These are phyloP conservation scores for Mesorhabditis belari DNA, from an alignment of 2,888 invertebrate genomes.

Conservation along the genomic window DNA sequence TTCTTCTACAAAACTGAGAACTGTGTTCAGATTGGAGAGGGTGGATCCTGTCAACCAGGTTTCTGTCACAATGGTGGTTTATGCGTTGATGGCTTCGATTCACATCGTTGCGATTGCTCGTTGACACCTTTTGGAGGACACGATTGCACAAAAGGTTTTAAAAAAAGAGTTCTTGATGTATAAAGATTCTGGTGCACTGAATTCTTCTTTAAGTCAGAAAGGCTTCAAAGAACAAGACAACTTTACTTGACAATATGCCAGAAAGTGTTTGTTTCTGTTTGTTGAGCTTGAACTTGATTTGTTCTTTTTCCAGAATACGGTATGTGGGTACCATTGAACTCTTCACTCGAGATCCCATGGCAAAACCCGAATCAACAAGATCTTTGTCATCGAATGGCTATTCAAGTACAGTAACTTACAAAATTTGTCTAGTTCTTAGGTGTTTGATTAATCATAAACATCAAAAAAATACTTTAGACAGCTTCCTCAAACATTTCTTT, in stretches of 20 bases:
- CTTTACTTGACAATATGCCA: not conserved
- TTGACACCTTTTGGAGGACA: slow-evolving; percentile 46
- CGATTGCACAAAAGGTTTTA: slow-evolving; percentile 47
- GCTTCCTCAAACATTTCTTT: slow-evolving; percentile 29
- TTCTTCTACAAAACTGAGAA: too few species aligned
- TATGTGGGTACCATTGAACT: slow-evolving; percentile 46
- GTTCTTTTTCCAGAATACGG: slow-evolving; percentile 36
- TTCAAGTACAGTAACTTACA: too few species aligned
- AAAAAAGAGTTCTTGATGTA: too few species aligned
- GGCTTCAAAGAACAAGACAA: too few species aligned
- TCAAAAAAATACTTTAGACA: too few species aligned
- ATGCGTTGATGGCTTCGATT: slow-evolving; percentile 48
- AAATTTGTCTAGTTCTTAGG: too few species aligned
- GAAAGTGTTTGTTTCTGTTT: too few species aligned
- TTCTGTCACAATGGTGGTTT: slow-evolving; percentile 40
- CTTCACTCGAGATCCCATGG: slow-evolving; percentile 47
- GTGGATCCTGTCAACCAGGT: slow-evolving; percentile 38
- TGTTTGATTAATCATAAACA: too few species aligned
- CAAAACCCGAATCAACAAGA: slow-evolving; percentile 46
- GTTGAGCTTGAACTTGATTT: not conserved
- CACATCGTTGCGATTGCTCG: slow-evolving; percentile 46
- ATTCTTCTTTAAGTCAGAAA: too few species aligned
- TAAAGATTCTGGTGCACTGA: too few species aligned
- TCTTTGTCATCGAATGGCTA: slow-evolving; percentile 46
- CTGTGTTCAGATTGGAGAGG: slow-evolving; percentile 31